Conservation (phyloP, 2,113 vertebrate species). For the Plecturocebus donacophilus region DNA sequence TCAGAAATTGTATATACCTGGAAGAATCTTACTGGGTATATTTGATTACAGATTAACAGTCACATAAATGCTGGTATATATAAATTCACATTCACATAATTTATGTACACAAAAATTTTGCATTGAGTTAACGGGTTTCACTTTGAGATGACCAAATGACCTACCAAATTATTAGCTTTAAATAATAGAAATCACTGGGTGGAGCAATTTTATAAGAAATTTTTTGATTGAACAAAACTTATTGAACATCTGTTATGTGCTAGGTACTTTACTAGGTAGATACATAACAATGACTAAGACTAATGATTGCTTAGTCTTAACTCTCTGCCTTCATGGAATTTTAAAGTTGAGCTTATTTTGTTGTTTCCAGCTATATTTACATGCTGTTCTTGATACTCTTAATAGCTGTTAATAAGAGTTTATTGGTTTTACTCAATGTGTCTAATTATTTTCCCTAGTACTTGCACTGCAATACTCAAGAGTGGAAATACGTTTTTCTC, state of each 20-base stretch:
- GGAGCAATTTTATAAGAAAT: background rate
- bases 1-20: background rate
- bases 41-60: background rate
- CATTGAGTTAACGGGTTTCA: constrained; percentile 38
- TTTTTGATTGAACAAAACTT: background rate
- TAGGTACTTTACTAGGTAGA: background rate
- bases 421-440: background rate
- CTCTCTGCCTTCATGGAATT: background rate
- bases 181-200: constrained; percentile 4
- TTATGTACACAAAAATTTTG: background rate
- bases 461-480: background rate
- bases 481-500: background rate
- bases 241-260: background rate
- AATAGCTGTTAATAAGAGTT: constrained; percentile 24
- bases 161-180: background rate
- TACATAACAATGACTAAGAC: background rate
- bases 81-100: background rate
- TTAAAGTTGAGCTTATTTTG: constrained; percentile 40
- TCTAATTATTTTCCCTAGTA: background rate
- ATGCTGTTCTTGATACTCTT: constrained; percentile 33
- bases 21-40: background rate
- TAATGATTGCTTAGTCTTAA: constrained; percentile 28
- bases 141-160: background rate
- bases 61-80: background rate
- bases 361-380: constrained; percentile 9